Evolutionary conservation across 2,797 vertebrate species (phyloP).

Genomic region (Rhinophrynus dorsalis): DNA sequence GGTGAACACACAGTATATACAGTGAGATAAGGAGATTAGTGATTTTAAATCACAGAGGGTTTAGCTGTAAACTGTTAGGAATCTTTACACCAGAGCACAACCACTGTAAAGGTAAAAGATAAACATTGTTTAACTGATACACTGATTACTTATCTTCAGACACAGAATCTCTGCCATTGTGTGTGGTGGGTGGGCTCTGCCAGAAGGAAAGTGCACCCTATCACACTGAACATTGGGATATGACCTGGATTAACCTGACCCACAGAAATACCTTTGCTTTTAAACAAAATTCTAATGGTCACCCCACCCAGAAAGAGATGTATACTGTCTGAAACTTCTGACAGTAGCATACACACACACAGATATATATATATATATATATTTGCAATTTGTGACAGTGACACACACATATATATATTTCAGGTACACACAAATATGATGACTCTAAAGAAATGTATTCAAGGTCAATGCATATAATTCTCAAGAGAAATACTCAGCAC

Average conservation of each 20-base stretch:
- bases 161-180: background rate
- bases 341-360: too few relatives aligned
- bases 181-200: constrained; percentile 22
- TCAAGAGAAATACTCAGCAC: too few relatives aligned
- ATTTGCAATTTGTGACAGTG: too few relatives aligned
- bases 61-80: constrained; percentile 28
- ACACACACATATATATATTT: too few relatives aligned
- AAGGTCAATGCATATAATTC: too few relatives aligned
- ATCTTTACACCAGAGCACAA: constrained; percentile 6
- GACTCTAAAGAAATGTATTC: too few relatives aligned
- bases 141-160: constrained; percentile 24
- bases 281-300: constrained; percentile 18
- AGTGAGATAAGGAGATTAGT: constrained; percentile 41
- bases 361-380: too few relatives aligned
- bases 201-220: background rate
- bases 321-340: too few relatives aligned
- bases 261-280: constrained; percentile 20
- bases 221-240: constrained; percentile 21
- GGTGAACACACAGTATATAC: constrained; percentile 39
- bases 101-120: constrained; percentile 9
- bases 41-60: constrained; percentile 22
- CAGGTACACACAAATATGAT: too few relatives aligned
- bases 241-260: constrained; percentile 21
- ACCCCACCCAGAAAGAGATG: too few relatives aligned
- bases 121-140: constrained; percentile 31